Evolutionary conservation across 2,888 invertebrate species (phyloP).

Genomic region (Cheiracanthium punctorium): DNA sequence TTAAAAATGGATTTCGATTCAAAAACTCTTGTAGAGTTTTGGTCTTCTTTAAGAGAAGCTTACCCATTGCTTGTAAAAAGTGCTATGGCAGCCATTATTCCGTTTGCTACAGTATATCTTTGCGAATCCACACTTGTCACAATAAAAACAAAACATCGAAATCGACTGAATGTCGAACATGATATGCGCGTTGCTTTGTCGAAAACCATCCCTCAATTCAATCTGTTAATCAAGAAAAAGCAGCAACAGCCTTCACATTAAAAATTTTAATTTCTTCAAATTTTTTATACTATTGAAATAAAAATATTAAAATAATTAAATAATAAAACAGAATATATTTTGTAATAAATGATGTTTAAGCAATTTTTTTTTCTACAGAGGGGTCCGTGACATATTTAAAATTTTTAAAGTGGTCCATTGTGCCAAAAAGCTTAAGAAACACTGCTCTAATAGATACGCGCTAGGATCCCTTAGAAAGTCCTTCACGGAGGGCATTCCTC

Average conservation of each 20-base stretch:
- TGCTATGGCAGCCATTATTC: constrained; percentile 57
- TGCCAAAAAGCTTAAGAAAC: too few species aligned
- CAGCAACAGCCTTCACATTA: constrained; percentile 44
- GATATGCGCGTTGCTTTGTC: constrained; percentile 48
- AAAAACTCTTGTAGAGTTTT: too few species aligned
- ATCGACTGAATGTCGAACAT: constrained; percentile 48
- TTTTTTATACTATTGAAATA: constrained; percentile 39
- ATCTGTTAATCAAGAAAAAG: constrained; percentile 50
- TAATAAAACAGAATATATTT: constrained; percentile 41
- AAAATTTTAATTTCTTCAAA: constrained; percentile 46
- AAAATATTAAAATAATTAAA: constrained; percentile 31
- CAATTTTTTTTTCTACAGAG: constrained; percentile 48
- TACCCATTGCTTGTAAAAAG: constrained; percentile 52
- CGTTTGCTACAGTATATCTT: constrained; percentile 56
- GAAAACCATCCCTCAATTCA: constrained; percentile 47
- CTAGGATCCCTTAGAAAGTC: too few species aligned
- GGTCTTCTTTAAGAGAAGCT: too few species aligned
- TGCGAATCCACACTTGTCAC: constrained; percentile 53
- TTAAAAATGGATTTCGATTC: constrained; percentile 40
- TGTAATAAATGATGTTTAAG: constrained; percentile 41
- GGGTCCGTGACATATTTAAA: constrained; percentile 40
- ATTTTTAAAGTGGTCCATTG: constrained; percentile 45
- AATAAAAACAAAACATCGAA: constrained; percentile 56
- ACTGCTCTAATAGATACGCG: too few species aligned
- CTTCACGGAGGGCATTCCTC: too few species aligned